Conservation (phyloP, 2,888 invertebrate species). For the Allacma fusca region DNA sequence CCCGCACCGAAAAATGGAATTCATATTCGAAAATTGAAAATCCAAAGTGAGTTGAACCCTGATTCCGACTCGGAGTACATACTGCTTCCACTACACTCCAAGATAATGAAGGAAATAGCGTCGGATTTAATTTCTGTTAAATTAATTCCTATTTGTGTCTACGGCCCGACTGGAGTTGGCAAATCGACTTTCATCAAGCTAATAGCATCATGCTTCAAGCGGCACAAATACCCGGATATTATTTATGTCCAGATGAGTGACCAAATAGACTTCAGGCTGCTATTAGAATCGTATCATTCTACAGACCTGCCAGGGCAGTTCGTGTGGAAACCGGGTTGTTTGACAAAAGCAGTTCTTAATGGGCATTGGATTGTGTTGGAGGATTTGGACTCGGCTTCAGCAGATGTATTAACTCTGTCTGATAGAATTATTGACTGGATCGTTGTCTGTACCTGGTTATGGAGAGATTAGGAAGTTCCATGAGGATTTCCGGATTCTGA, state of each 20-base stretch:
- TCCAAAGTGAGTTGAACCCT: background rate
- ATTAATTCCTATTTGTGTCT: constrained; percentile 69
- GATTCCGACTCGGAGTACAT: background rate
- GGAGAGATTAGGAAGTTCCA: constrained; percentile 78
- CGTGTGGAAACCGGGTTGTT: constrained; percentile 92
- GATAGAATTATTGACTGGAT: constrained; percentile 82
- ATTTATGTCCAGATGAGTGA: constrained; percentile 94
- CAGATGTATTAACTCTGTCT: constrained; percentile 89
- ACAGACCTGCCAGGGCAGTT: constrained; percentile 98
- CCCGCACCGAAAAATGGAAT: background rate
- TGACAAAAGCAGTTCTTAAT: constrained; percentile 72
- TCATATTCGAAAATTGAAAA: background rate
- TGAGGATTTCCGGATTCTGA: constrained; percentile 90
- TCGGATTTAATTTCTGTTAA: constrained; percentile 36
- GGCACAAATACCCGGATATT: constrained; percentile 67
- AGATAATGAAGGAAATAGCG: constrained; percentile 21
- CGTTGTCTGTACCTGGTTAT: constrained; percentile 86
- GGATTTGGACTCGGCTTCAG: constrained; percentile 92
- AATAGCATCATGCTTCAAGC: constrained; percentile 70
- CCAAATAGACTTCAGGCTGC: constrained; percentile 94
- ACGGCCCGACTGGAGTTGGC: constrained; percentile 93
- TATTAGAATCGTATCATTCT: constrained; percentile 91
- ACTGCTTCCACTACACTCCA: background rate
- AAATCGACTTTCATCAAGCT: constrained; percentile 91
- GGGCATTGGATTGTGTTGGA: constrained; percentile 92